A percentile compares a stretch with the other conserved stretches of the same genome.
phyloP scores from a whole-genome alignment of 2,797 vertebrate genomes.

The Betta splendens region DNA sequence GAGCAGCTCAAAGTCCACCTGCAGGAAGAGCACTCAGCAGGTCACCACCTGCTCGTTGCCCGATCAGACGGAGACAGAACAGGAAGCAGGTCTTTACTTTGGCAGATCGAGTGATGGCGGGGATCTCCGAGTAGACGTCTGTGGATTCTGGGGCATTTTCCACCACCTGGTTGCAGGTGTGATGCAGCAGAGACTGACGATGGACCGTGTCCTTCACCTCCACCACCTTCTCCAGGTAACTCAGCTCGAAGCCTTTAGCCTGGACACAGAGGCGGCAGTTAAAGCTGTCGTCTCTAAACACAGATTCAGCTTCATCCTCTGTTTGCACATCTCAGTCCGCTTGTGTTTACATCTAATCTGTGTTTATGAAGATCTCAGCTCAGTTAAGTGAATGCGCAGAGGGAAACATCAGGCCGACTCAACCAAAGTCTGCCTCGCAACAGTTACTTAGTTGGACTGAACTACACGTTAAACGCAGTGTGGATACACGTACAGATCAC shows the following conservation, averaged over 20 bases:
- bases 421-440: too few relatives aligned
- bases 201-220: constrained; percentile 97
- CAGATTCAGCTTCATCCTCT: not conserved
- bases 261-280: constrained; percentile 43
- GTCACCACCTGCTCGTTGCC: not conserved
- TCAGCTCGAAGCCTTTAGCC: constrained; percentile 96
- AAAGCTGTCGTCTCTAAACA: not conserved
- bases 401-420: too few relatives aligned
- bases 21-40: constrained; percentile 6
- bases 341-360: not conserved
- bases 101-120: constrained; percentile 91
- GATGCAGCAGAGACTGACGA: constrained; percentile 93
- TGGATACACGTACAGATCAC: too few relatives aligned
- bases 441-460: too few relatives aligned
- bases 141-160: constrained; percentile 92
- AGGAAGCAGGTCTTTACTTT: constrained; percentile 77
- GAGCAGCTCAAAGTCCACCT: constrained; percentile 95
- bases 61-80: not conserved
- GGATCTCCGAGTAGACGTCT: constrained; percentile 94
- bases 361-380: too few relatives aligned
- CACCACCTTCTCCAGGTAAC: constrained; percentile 94
- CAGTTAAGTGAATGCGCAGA: too few relatives aligned
- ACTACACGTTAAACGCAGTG: too few relatives aligned
- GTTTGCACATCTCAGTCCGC: not conserved
- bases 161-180: constrained; percentile 90